Base-by-base conservation (phyloP, 2,113 vertebrate genomes). In the Gnathonemus longibarbis region DNA sequence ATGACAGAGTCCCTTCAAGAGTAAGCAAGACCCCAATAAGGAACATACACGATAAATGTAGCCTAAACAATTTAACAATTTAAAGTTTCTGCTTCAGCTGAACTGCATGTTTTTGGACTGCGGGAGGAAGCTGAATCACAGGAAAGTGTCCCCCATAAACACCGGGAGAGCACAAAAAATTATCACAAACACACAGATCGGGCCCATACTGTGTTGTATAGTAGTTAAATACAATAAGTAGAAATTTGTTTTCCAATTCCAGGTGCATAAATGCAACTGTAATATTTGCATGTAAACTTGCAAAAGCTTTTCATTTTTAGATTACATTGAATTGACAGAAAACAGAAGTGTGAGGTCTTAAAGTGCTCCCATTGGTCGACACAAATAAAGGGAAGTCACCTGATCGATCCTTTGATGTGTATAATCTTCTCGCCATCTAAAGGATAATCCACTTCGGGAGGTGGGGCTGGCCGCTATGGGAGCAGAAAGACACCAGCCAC, bases 381-480 rank as follows among this genome's bases (percentile, higher is more conserved):
- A 53, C 27, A 42, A 21, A 21, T 19, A 74, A 77, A 39, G 50
- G 5, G 66, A 0, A 90, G 46, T 31, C 94, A 99, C 98, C 98
- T 97, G 95, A 99, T 98, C 1, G 96, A 95, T 91, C 98, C 98
- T 91, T 97, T 97, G 11, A 99, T 94, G 88, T 98, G 98, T 88
- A 99, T 95, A 92, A 99, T 99, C 94, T 98, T 99, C 93, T 97
- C 97, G 89, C 98, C 98, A 91, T 98, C 98, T 93, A 99, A 93
- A 49, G 98, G 98, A 89, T 99, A 99, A 48, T 97, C 97, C 17
- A 99, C 98, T 21, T 98, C 96, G 88, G 98, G 98, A 24, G 98
- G 98, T 0, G 96, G 96, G 10, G 95, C 92, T 7, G 98, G 98
- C 66, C 97, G 97, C 98, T 99, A 77, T 83, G 87, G 93, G 92